These are phyloP conservation scores for Rhagologus leucostigma DNA, from an alignment of 2,113 vertebrate genomes.

Conservation along the genomic window DNA sequence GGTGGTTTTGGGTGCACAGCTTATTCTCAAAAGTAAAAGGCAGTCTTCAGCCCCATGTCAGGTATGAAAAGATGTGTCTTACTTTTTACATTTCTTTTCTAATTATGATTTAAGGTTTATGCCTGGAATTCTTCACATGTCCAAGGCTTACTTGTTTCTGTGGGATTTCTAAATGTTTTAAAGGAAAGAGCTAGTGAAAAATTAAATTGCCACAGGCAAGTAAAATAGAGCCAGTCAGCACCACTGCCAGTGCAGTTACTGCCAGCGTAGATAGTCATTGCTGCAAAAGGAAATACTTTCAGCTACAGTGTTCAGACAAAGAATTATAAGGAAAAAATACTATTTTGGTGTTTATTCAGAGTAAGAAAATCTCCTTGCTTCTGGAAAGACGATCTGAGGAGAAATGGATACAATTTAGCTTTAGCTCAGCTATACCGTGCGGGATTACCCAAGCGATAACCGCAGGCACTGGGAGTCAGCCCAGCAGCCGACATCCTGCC, in stretches of 20 bases:
- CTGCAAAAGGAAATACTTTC: neutral
- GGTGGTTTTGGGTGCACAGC: rapidly evolving
- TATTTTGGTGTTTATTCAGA: neutral
- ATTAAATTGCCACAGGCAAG: neutral
- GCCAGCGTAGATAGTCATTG: neutral
- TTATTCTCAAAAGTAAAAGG: neutral
- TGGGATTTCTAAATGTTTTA: neutral
- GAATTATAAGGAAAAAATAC: neutral
- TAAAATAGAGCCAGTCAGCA: neutral
- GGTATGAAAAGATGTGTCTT: neutral
- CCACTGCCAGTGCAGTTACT: neutral
- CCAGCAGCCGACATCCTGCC: neutral
- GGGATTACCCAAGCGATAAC: neutral
- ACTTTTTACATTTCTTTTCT: neutral
- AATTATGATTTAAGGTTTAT: neutral
- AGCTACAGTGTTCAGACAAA: neutral
- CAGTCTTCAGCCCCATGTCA: neutral
- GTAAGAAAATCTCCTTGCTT: neutral
- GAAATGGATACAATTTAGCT: neutral
- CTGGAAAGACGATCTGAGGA: neutral
- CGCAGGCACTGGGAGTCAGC: neutral
- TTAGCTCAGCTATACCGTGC: neutral
- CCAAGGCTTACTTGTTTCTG: neutral
- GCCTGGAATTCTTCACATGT: neutral
- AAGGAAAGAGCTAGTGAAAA: neutral